Base-by-base conservation (phyloP, 2,797 vertebrate genomes). In the Acipenser oxyrinchus region DNA sequence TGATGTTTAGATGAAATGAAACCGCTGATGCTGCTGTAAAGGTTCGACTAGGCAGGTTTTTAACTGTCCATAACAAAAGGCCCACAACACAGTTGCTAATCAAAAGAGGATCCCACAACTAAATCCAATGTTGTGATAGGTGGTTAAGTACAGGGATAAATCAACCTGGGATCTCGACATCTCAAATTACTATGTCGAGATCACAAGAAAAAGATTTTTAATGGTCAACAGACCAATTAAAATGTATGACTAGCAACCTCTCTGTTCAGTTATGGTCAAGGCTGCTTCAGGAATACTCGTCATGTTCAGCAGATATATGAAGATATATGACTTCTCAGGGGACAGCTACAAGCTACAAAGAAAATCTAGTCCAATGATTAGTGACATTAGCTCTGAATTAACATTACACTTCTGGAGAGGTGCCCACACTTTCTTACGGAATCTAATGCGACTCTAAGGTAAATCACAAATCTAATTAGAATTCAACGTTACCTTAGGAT, bases 281-380 rank as follows among this genome's bases (percentile, higher is more conserved):
- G 89, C 90, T 68, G 83, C 87, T 73, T 75, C 77, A 12, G 92
- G 90, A 66, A 95, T 84, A 67, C 78, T 73, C 7, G 78, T 66
- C 48, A 87, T 78, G 73, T 84, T 72, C 53, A 91, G 76, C 69
- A n/a, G n/a, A n/a, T n/a, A 81, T 83, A 70, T 87, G 83, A 72
- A 94, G 82, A 62, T 92, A 89, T 70, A 87, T 92, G 57, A 94
- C 89, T 72, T 95, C 92, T 77, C 86, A 91, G 70, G 93, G 76
- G 50, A 93, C 77, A 69, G 82, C 86, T 64, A 84, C 81, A 49
- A 91, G 77, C 89, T 93, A 69, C 7, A 74, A 66, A 74, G 10
- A 70, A 57, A 76, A 75, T 69, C 48, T 4, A 37, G 2, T 74
- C n/a, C 37, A 67, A 10, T 49, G 55, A 48, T 13, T 10, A 53